A percentile compares a stretch with the other conserved stretches of the same genome.
Conservation (phyloP, 92 coral and sea anemone genomes). For the Pocillopora meandrina region DNA sequence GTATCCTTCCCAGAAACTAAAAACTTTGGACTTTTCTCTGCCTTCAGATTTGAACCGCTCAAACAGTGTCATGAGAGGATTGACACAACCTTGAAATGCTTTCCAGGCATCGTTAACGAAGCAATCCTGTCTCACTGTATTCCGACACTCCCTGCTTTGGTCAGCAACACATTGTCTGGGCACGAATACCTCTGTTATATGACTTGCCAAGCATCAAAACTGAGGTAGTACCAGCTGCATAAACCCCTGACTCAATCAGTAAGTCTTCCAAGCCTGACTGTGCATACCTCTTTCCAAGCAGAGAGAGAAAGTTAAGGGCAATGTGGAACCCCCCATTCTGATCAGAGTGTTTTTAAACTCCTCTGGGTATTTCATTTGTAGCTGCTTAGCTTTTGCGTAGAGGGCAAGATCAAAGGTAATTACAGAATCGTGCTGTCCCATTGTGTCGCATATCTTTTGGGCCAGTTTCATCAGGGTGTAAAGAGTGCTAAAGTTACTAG, state of each 20-base stretch:
- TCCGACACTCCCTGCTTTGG: conserved; percentile 19
- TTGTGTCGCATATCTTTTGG: conserved; percentile 23
- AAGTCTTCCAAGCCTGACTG: conserved; percentile 51
- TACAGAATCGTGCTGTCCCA: conserved; percentile 46
- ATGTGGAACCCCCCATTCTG: too few relatives aligned
- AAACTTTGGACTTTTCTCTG: too few relatives aligned
- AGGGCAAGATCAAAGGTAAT: conserved; percentile 61
- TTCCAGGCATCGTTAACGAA: too few relatives aligned
- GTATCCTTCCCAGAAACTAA: conserved; percentile 47
- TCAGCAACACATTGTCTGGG: conserved; percentile 41
- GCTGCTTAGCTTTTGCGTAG: conserved; percentile 62
- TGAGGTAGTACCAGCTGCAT: conserved; percentile 25
- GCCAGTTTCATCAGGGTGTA: conserved; percentile 67
- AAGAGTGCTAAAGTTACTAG: too few relatives aligned
- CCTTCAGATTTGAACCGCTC: too few relatives aligned
- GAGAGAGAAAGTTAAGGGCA: conserved; percentile 42
- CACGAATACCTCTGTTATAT: conserved; percentile 41
- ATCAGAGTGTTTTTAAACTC: conserved; percentile 51
- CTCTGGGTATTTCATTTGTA: conserved; percentile 42
- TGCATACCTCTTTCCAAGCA: conserved; percentile 45
- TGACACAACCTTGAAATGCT: too few relatives aligned
- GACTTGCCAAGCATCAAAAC: conserved; percentile 35
- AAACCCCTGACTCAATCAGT: conserved; percentile 46
- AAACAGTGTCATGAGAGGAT: too few relatives aligned
- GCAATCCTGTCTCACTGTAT: neutral